Percentiles rank a stretch among this genome's conserved stretches.
These are phyloP conservation scores for Cyphomyrmex costatus DNA, from an alignment of 1,140 invertebrate genomes.

Conservation along the genomic window DNA sequence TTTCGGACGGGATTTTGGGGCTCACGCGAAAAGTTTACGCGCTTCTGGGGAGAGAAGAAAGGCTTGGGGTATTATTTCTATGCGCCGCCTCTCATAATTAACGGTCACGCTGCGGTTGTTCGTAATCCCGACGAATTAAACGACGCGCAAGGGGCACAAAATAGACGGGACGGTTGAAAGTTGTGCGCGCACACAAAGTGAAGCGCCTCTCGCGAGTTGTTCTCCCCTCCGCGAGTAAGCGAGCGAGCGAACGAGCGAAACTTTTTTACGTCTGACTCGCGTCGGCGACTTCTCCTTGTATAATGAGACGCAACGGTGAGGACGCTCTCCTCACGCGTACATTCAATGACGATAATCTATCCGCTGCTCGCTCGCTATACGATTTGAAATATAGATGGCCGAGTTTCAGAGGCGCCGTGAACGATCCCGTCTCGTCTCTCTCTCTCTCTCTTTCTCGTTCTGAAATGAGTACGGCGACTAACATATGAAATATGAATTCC, in stretches of 20 bases:
- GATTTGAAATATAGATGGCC: conserved; percentile 54
- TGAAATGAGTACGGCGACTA: conserved; percentile 26
- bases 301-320: conserved; percentile 17
- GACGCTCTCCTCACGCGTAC: background rate
- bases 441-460: conserved; percentile 25
- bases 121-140: conserved; percentile 44
- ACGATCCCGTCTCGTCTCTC: conserved; percentile 29
- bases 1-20: conserved; percentile 4
- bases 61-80: background rate
- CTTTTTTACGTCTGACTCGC: conserved; percentile 40
- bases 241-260: conserved; percentile 21
- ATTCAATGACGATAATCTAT: conserved; percentile 60
- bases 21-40: background rate
- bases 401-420: conserved; percentile 41
- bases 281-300: conserved; percentile 15
- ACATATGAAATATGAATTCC: conserved; percentile 71
- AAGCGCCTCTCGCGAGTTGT: background rate
- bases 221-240: background rate
- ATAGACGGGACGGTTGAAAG: background rate
- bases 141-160: background rate
- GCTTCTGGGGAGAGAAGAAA: background rate
- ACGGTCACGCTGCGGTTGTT: conserved; percentile 12
- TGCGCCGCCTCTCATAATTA: conserved; percentile 26
- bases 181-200: conserved; percentile 27
- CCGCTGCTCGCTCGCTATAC: background rate